Evolutionary conservation across 2,888 invertebrate genomes (phyloP).

Genomic region (Drosophila siamana): DNA sequence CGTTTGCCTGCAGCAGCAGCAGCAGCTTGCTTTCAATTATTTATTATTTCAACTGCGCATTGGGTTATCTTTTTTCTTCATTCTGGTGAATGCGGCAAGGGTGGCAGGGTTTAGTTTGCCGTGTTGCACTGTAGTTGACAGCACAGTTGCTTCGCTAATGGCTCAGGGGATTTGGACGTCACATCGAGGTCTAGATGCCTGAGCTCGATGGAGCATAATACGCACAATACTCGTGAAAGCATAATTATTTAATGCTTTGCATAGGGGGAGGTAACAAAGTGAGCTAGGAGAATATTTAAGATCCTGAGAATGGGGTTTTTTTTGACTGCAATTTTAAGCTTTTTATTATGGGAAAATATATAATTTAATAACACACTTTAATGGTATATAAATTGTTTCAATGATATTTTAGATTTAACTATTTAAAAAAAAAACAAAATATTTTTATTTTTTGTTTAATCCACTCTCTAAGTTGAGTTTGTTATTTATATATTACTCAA

Average conservation of each 20-base stretch:
- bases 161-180: constrained; percentile 60
- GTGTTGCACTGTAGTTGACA: constrained; percentile 64
- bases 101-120: constrained; percentile 43
- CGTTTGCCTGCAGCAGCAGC: constrained; percentile 23
- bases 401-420: no score
- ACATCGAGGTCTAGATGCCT: constrained; percentile 20
- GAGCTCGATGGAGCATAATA: constrained; percentile 52
- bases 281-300: background rate
- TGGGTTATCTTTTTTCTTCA: constrained; percentile 11
- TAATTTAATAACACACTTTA: no score
- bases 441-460: no score
- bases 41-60: constrained; percentile 72
- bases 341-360: no score
- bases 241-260: constrained; percentile 53
- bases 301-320: background rate
- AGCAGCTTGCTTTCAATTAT: constrained; percentile 37
- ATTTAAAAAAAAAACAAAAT: no score
- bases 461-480: background rate
- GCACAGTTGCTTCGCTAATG: constrained; percentile 62
- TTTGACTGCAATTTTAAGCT: no score
- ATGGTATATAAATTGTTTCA: no score
- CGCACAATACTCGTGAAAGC: constrained; percentile 32
- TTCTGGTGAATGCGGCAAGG: constrained; percentile 34
- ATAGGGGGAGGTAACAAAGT: background rate
- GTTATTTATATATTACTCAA: constrained; percentile 1